phyloP scores from a whole-genome alignment of 2,797 vertebrate genomes.

The Argentina silus region DNA sequence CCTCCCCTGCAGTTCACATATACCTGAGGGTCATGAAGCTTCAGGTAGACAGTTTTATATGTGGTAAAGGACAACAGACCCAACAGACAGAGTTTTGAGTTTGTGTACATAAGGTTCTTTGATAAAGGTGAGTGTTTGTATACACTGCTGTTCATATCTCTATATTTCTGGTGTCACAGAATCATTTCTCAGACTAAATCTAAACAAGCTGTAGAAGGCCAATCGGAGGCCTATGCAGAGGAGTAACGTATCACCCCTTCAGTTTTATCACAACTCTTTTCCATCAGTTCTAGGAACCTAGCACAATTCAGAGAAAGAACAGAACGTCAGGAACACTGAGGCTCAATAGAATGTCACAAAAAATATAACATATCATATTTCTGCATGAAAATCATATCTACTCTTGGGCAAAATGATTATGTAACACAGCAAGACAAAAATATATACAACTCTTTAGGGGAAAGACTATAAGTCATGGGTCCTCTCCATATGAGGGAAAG shows the following conservation, averaged over 20 bases:
- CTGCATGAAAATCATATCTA: neutral
- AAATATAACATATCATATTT: neutral
- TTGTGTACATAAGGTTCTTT: neutral
- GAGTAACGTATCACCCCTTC: neutral
- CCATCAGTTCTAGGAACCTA: neutral
- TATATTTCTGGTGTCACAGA: constrained; percentile 30
- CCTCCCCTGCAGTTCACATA: neutral
- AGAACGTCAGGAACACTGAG: neutral
- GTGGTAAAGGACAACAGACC: neutral
- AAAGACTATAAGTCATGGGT: neutral
- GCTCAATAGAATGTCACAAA: neutral
- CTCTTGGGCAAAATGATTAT: neutral
- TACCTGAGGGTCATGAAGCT: neutral
- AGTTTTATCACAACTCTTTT: neutral
- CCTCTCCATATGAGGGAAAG: constrained; percentile 33
- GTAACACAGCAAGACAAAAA: neutral
- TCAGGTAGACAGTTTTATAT: neutral
- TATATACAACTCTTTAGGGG: neutral
- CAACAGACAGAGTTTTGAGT: neutral
- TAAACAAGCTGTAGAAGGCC: constrained; percentile 24
- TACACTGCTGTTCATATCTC: constrained; percentile 29
- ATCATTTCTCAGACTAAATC: constrained; percentile 24
- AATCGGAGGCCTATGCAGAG: neutral
- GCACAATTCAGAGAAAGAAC: neutral
- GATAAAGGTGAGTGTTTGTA: neutral